Evolutionary conservation across 1,140 invertebrate genomes (phyloP).

Genomic region (Thaumatotibia leucotreta): DNA sequence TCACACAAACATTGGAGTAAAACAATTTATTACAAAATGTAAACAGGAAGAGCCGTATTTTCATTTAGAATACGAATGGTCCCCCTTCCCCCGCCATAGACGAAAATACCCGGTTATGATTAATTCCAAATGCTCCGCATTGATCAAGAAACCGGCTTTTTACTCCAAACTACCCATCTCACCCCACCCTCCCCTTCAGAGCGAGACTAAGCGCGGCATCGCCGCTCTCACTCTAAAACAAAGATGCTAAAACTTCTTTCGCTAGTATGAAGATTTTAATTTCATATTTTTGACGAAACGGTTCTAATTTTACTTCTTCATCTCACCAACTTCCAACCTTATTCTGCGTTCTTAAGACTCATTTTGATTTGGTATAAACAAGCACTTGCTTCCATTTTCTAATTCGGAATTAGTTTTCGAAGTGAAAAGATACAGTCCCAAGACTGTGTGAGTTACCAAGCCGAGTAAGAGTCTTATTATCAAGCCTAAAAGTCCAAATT

Average conservation of each 20-base stretch:
- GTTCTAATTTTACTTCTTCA: slow-evolving; percentile 60
- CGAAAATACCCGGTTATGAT: slow-evolving; percentile 76
- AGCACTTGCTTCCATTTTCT: slow-evolving; percentile 70
- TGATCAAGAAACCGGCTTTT: slow-evolving; percentile 74
- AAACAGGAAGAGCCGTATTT: slow-evolving; percentile 74
- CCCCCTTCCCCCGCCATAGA: slow-evolving; percentile 49
- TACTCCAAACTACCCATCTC: slow-evolving; percentile 70
- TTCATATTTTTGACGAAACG: slow-evolving; percentile 76
- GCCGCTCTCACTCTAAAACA: slow-evolving; percentile 72
- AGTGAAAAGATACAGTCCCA: slow-evolving; percentile 75
- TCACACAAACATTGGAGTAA: slow-evolving; percentile 62
- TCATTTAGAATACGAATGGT: slow-evolving; percentile 73
- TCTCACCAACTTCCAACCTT: slow-evolving; percentile 29
- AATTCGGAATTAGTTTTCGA: slow-evolving; percentile 75
- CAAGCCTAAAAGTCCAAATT: slow-evolving; percentile 38
- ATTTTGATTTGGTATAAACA: slow-evolving; percentile 17
- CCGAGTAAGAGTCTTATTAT: slow-evolving; percentile 37
- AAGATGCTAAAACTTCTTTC: slow-evolving; percentile 77
- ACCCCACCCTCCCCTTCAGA: slow-evolving; percentile 42
- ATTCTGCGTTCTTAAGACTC: slow-evolving; percentile 16
- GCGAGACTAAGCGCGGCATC: slow-evolving; percentile 66
- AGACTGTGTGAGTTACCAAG: slow-evolving; percentile 50
- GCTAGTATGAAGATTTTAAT: slow-evolving; percentile 77
- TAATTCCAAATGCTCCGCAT: slow-evolving; percentile 74
- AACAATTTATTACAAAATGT: slow-evolving; percentile 76